Conservation (phyloP, 2,888 invertebrate species). For the Leucophora obtusa region DNA sequence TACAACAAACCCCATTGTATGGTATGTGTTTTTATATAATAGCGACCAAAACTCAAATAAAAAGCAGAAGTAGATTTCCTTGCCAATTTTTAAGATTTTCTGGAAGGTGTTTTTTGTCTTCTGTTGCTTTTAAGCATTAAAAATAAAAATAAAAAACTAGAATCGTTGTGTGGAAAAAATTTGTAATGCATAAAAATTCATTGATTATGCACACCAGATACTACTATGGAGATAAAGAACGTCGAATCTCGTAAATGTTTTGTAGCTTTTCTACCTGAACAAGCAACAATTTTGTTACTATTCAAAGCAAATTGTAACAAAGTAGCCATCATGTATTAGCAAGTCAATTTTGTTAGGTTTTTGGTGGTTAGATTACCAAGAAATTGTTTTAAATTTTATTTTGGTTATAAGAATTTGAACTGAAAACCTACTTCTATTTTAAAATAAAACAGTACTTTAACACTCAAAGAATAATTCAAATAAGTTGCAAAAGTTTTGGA, state of each 20-base stretch:
- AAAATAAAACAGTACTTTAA: not conserved
- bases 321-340: slow-evolving; percentile 64
- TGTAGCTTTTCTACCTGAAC: slow-evolving; percentile 1
- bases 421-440: slow-evolving; percentile 58
- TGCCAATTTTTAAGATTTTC: slow-evolving; percentile 23
- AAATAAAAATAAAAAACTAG: slow-evolving; percentile 13
- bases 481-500: not conserved
- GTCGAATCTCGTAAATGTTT: slow-evolving; percentile 21
- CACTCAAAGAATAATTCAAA: not conserved
- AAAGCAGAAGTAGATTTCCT: not conserved
- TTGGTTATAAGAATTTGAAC: slow-evolving; percentile 60
- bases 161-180: slow-evolving; percentile 45
- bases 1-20: no score
- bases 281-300: slow-evolving; percentile 3
- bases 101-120: slow-evolving; percentile 43
- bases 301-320: slow-evolving; percentile 62
- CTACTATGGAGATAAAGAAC: slow-evolving; percentile 30
- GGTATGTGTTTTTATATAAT: no score
- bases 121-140: slow-evolving; percentile 24
- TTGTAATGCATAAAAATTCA: slow-evolving; percentile 57
- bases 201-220: slow-evolving; percentile 63
- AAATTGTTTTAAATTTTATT: slow-evolving; percentile 53
- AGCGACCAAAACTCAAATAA: not conserved
- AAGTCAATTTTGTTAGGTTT: slow-evolving; percentile 59
- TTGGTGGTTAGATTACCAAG: slow-evolving; percentile 38